Conservation (phyloP, 2,888 invertebrate species). For the Drosophila austrosaltans region DNA sequence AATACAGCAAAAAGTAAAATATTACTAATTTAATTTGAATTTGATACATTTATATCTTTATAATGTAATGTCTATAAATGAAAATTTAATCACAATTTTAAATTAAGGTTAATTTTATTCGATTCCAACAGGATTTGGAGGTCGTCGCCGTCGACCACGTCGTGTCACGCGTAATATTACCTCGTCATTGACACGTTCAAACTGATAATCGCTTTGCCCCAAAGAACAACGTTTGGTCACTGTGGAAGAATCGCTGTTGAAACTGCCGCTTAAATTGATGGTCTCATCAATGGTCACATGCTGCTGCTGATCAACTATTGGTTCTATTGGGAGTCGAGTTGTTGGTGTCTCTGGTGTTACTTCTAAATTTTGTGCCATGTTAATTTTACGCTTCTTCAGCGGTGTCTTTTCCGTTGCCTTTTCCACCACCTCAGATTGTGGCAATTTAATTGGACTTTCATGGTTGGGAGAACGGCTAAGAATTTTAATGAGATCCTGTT, state of each 20-base stretch:
- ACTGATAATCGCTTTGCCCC: constrained; percentile 78
- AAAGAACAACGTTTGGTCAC: constrained; percentile 73
- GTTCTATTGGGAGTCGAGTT: background rate
- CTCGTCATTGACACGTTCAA: constrained; percentile 75
- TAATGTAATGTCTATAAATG: background rate
- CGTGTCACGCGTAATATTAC: constrained; percentile 76
- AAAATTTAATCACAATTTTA: constrained; percentile 32
- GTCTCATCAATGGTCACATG: constrained; percentile 63
- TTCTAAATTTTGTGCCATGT: constrained; percentile 11
- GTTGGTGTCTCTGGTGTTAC: constrained; percentile 26
- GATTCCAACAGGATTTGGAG: background rate
- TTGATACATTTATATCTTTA: background rate
- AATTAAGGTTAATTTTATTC: background rate
- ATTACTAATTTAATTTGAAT: background rate
- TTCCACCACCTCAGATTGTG: background rate
- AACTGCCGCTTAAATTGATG: constrained; percentile 19
- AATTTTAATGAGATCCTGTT: constrained; percentile 41
- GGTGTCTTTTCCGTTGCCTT: constrained; percentile 32
- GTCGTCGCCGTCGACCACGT: constrained; percentile 39
- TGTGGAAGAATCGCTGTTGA: constrained; percentile 29
- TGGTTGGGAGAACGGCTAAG: constrained; percentile 44
- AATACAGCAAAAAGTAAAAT: background rate
- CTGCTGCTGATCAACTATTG: background rate
- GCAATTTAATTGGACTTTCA: constrained; percentile 13
- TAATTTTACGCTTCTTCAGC: constrained; percentile 42